phyloP scores from a whole-genome alignment of 2,888 invertebrate species.

The Dasypogon diadema region DNA sequence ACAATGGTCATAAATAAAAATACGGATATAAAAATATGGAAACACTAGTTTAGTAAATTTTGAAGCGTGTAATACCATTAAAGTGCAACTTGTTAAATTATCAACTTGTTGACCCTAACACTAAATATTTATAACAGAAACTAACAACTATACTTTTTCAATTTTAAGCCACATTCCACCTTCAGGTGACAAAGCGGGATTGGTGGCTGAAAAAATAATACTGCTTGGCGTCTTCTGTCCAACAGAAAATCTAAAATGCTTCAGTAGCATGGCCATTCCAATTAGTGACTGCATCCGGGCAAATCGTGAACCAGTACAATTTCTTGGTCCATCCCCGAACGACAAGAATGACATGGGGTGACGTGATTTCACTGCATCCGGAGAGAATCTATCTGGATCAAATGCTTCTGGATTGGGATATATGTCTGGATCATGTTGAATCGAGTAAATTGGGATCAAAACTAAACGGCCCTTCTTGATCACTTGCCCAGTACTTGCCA shows the following conservation, averaged over 20 bases:
- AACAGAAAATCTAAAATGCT: conserved; percentile 59
- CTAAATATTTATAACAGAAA: too few relatives aligned
- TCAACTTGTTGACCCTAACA: too few relatives aligned
- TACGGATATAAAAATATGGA: too few relatives aligned
- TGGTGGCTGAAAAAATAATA: neutral
- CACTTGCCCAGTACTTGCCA: conserved; percentile 60
- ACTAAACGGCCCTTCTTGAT: neutral
- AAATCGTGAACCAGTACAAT: conserved; percentile 65
- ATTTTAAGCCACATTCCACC: conserved; percentile 34
- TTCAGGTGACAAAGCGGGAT: neutral
- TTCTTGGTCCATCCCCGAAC: conserved; percentile 66
- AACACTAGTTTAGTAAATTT: too few relatives aligned
- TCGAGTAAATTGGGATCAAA: conserved; percentile 57
- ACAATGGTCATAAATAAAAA: too few relatives aligned
- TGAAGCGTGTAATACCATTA: too few relatives aligned
- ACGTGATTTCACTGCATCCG: conserved; percentile 71
- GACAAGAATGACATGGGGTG: conserved; percentile 65
- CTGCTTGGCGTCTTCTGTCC: neutral
- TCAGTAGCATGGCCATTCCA: conserved; percentile 61
- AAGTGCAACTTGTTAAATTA: too few relatives aligned
- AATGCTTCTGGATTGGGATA: conserved; percentile 68
- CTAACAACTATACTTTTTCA: conserved; percentile 15
- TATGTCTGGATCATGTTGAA: conserved; percentile 68
- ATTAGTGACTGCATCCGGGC: conserved; percentile 63
- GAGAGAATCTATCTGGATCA: conserved; percentile 69